Evolutionary conservation across 1,140 invertebrate genomes (phyloP), one percentile per base, ranked within the genome.

Genomic region (Kradibia gibbosae): DNA sequence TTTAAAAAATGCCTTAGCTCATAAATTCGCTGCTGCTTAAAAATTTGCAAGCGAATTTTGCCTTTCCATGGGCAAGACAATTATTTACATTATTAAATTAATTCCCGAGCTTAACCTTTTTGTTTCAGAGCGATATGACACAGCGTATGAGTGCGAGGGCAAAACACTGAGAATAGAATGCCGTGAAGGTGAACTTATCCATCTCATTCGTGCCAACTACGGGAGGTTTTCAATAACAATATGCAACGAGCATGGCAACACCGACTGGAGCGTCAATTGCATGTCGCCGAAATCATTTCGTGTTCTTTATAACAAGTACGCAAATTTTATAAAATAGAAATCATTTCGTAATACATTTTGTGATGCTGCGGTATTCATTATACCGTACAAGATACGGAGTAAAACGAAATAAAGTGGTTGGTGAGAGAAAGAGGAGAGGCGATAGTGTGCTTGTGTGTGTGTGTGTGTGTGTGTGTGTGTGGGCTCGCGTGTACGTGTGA

Each of bases 231-330:
- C 96, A 80, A 98, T 98, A 90, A 97, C 96, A 86, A 97, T 98
- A 89, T 99, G 98, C 93, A 99, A 99, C 90, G 96, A 98, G 87
- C 96, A 98, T 88, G 97, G 97, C 79, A 95, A 97, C 91, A 97
- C 96, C n/a, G 97, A 98, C 86, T 98, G 97, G 97, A 97, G 96
- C 91, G 96, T 98, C 85, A 97, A 98, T 91, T 99, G 98, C 90
- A 97, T 97, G 95, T 96, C 96, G 71, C 94, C 94, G 34, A 96
- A 95, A 87, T 96, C 95, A 76, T 93, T 96, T 83, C 92, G 95
- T 62, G 95, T 97, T 75, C 93, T 97, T 76, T 95, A 95, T 89
- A 94, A 92, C 92, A 96, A 93, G 96, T 96, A 92, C 92, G 93
- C 90, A 34, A 4, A 74, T 36, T 5, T 28, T 3, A 65, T 4